Evolutionary conservation across 2,888 invertebrate genomes (phyloP).

Genomic region (Ichneumoninae sp.): DNA sequence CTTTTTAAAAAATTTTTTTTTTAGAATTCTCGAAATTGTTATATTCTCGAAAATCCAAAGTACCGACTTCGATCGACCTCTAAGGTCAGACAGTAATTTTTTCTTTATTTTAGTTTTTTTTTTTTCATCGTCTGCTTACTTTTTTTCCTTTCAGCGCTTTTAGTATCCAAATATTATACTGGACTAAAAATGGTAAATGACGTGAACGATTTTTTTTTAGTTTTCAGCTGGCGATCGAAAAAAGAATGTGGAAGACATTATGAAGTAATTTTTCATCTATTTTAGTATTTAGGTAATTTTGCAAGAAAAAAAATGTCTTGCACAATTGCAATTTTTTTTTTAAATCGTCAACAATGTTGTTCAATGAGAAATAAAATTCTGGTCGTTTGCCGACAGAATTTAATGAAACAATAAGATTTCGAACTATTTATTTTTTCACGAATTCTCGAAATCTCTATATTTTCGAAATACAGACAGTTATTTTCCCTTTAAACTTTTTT

Average conservation of each 20-base stretch:
- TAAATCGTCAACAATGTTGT: no score
- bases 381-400: not conserved
- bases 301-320: no score
- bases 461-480: not conserved
- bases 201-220: no score
- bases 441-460: not conserved
- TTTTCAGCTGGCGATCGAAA: no score
- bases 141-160: no score
- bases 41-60: not conserved
- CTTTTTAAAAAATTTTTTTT: not conserved
- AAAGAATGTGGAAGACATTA: no score
- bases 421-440: not conserved
- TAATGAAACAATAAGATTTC: not conserved
- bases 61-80: not conserved
- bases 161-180: no score
- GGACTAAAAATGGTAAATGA: no score
- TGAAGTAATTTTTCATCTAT: no score
- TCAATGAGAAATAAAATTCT: no score
- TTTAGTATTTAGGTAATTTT: no score
- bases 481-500: not conserved
- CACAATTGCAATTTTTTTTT: no score
- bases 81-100: not conserved
- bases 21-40: not conserved
- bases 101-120: not conserved
- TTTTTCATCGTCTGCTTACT: not conserved